Conservation (phyloP, 2,888 invertebrate genomes). For the Nephrocerus scutellatus region DNA sequence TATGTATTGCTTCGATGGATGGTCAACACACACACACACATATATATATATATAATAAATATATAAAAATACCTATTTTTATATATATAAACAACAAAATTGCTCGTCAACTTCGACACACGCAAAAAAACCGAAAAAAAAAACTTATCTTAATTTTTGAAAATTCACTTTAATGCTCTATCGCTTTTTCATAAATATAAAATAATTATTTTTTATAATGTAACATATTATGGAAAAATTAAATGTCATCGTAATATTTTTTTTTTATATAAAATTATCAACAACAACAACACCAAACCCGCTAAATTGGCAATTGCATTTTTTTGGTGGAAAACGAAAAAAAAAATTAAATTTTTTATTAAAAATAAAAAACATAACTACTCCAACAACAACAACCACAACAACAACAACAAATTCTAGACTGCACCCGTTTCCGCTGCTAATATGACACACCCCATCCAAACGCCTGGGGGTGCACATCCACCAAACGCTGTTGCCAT, state of each 20-base stretch:
- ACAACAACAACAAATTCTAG: conserved; percentile 26
- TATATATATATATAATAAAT: conserved; percentile 18
- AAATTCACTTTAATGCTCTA: conserved; percentile 16
- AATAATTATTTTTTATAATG: conserved; percentile 9
- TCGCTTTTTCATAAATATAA: conserved; percentile 9
- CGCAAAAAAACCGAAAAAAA: not conserved
- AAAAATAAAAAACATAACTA: conserved; percentile 13
- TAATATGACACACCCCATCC: conserved; percentile 45
- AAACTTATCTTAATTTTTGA: not conserved
- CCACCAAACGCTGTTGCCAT: conserved; percentile 56
- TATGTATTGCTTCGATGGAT: conserved; percentile 45
- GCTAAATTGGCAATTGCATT: too few relatives aligned
- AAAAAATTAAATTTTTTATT: conserved; percentile 7
- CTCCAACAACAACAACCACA: too few relatives aligned
- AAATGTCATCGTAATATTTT: conserved; percentile 2
- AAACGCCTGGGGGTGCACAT: conserved; percentile 51
- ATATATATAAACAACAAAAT: conserved; percentile 14
- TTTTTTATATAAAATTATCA: not conserved
- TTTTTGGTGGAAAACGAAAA: too few relatives aligned
- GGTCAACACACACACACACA: conserved; percentile 29
- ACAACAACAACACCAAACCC: too few relatives aligned
- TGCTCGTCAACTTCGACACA: not conserved
- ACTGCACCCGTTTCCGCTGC: conserved; percentile 45
- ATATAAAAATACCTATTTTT: conserved; percentile 16
- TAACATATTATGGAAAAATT: conserved; percentile 11